Percentiles rank a stretch among this genome's conserved stretches.
Conservation (phyloP, 2,113 vertebrate genomes). For the Polyodon spathula region DNA sequence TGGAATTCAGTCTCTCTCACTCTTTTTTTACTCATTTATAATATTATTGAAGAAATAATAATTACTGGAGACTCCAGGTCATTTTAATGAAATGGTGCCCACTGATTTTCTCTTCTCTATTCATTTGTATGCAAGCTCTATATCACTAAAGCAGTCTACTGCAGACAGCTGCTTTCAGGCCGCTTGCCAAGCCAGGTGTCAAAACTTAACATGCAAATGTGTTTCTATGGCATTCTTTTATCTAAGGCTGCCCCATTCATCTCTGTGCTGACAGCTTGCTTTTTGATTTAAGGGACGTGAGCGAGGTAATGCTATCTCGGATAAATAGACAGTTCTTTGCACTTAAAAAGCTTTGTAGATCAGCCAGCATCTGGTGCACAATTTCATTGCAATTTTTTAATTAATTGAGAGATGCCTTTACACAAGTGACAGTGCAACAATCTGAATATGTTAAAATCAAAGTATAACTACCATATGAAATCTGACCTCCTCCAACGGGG, state of each 20-base stretch:
- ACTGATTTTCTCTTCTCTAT: constrained; percentile 24
- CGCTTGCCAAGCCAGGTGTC: constrained; percentile 16
- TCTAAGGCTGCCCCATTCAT: constrained; percentile 26
- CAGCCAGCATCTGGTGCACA: not conserved
- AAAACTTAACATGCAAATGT: constrained; percentile 28
- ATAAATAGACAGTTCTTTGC: constrained; percentile 12
- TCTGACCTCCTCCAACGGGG: too few species aligned
- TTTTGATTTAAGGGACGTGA: constrained; percentile 16
- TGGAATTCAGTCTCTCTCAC: not conserved
- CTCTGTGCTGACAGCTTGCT: constrained; percentile 18
- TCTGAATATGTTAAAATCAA: too few species aligned
- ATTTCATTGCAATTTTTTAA: not conserved
- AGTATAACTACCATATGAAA: too few species aligned
- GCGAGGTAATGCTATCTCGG: constrained; percentile 11
- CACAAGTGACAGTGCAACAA: too few species aligned
- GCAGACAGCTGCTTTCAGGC: constrained; percentile 19
- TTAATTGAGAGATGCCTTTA: not conserved
- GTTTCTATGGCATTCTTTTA: constrained; percentile 27
- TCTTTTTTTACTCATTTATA: not conserved
- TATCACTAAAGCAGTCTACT: constrained; percentile 4
- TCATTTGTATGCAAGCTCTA: constrained; percentile 23
- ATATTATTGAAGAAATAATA: constrained; percentile 1
- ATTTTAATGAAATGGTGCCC: constrained; percentile 7
- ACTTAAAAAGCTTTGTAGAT: not conserved
- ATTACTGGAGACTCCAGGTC: not conserved